Evolutionary conservation across 2,797 vertebrate genomes (phyloP), one percentile per base, ranked within the genome.

Genomic region (Helicolenus hilgendorfi): DNA sequence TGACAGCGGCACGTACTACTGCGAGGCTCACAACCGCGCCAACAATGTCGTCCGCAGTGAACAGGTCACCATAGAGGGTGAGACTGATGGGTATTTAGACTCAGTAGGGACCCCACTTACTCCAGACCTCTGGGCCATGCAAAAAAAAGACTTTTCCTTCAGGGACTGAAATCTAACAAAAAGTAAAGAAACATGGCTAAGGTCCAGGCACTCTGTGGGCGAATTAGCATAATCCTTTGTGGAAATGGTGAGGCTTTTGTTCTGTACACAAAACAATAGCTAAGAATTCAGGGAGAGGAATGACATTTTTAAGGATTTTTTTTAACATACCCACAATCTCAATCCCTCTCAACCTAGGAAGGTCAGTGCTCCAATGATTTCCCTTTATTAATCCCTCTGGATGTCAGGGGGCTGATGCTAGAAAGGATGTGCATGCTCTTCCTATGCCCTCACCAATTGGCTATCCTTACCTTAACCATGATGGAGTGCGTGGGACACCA

Each of bases 1-100:
- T n/a, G n/a, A 96, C 71, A 92, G 89, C 0, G 96, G 92, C 49
- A 31, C 1, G 0, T 98, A 97, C 92, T 91, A 91, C 94, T 98
- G 97, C 6, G 72, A 92, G 72, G 97, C 95, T 11, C 0, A 24
- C 36, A 98, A 98, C 88, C 3, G 2, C 0, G 97, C 95, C 76
- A 88, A 69, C 36, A 74, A 63, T 3, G 2, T 11, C 0, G 68
- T 95, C 77, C 5, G 4, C 24, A 96, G 93, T 45, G 45, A 95
- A 0, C 0, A 0, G 1, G 63, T 96, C 73, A 22, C 9, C 31
- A 58, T 98, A 55, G 14, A 92, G 26, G 97, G 96, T 97, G 58
- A 93, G 93, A 15, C 13, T 31, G 26, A 64, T 41, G 26, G 3
- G 11, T 26, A 9, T 84, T 65, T 20, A 56, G 2, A 4, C 56